Conservation (phyloP, 2,888 invertebrate species). For the Drosophila demipolita region DNA sequence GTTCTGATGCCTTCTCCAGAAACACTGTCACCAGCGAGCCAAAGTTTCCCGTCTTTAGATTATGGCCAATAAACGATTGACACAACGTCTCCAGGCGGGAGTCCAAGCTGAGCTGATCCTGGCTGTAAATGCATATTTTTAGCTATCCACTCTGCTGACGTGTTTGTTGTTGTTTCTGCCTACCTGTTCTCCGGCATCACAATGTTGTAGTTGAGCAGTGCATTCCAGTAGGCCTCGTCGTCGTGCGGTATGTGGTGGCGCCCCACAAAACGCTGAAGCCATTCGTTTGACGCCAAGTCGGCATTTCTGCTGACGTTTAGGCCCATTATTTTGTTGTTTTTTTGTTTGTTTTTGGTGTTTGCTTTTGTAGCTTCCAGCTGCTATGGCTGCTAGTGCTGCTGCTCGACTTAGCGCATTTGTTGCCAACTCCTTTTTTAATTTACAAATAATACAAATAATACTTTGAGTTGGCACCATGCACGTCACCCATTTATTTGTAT, state of each 20-base stretch:
- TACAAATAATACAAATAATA: slow-evolving; percentile 51
- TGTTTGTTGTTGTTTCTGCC: not conserved
- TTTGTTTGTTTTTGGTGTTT: slow-evolving; percentile 9
- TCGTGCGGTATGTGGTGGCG: slow-evolving; percentile 90
- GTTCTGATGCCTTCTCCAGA: slow-evolving; percentile 91
- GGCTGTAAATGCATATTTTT: slow-evolving; percentile 86
- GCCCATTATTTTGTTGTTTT: slow-evolving; percentile 88
- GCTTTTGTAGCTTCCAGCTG: slow-evolving; percentile 16
- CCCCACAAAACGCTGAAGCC: slow-evolving; percentile 92
- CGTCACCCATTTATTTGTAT: slow-evolving; percentile 62
- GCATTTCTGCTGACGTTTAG: slow-evolving; percentile 91
- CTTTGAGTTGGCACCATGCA: slow-evolving; percentile 60
- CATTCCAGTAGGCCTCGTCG: slow-evolving; percentile 97
- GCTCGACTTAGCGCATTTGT: slow-evolving; percentile 47
- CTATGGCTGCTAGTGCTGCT: slow-evolving; percentile 24
- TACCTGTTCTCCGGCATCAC: slow-evolving; percentile 91
- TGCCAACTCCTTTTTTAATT: slow-evolving; percentile 17
- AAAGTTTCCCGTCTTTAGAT: slow-evolving; percentile 95
- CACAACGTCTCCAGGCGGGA: slow-evolving; percentile 91
- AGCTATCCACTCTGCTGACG: slow-evolving; percentile 12
- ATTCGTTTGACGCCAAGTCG: slow-evolving; percentile 93
- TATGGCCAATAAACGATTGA: slow-evolving; percentile 92
- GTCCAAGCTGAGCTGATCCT: slow-evolving; percentile 93
- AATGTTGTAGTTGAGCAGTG: slow-evolving; percentile 95
- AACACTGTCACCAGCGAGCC: slow-evolving; percentile 95